These are phyloP conservation scores for Exocentrus adspersus DNA, from an alignment of 2,888 invertebrate genomes.

Conservation along the genomic window DNA sequence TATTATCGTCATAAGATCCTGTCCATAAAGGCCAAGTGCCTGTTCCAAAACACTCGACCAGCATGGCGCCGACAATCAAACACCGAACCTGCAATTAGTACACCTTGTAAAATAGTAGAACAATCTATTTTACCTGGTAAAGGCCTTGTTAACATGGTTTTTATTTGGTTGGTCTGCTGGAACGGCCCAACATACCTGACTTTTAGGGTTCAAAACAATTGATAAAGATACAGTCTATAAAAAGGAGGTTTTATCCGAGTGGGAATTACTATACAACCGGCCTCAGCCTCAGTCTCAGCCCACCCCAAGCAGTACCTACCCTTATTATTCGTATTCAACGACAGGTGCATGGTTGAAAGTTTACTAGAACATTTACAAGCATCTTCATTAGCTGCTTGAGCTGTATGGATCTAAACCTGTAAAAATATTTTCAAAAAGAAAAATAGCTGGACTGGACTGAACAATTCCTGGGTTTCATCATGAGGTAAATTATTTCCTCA, in stretches of 20 bases:
- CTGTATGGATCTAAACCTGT: no score
- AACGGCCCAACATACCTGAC: slow-evolving; percentile 18
- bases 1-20: no score
- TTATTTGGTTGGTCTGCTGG: slow-evolving; percentile 7
- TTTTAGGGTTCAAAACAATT: slow-evolving; percentile 23
- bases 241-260: slow-evolving; percentile 18
- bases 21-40: no score
- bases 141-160: not conserved
- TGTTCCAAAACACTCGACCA: slow-evolving; percentile 16
- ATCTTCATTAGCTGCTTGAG: no score
- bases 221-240: slow-evolving; percentile 24
- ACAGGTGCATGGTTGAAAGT: slow-evolving; percentile 7
- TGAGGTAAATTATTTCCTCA: slow-evolving; percentile 2
- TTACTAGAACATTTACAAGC: not conserved
- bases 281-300: no score
- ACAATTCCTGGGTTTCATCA: no score
- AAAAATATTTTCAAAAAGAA: not conserved
- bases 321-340: slow-evolving; percentile 6
- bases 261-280: slow-evolving; percentile 9
- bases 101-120: slow-evolving; percentile 30
- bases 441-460: no score
- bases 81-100: slow-evolving; percentile 43
- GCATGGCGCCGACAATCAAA: slow-evolving; percentile 37
- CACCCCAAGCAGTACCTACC: no score
- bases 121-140: slow-evolving; percentile 10